phyloP scores from a whole-genome alignment of 2,888 invertebrate genomes.

The Petrolisthes cinctipes region DNA sequence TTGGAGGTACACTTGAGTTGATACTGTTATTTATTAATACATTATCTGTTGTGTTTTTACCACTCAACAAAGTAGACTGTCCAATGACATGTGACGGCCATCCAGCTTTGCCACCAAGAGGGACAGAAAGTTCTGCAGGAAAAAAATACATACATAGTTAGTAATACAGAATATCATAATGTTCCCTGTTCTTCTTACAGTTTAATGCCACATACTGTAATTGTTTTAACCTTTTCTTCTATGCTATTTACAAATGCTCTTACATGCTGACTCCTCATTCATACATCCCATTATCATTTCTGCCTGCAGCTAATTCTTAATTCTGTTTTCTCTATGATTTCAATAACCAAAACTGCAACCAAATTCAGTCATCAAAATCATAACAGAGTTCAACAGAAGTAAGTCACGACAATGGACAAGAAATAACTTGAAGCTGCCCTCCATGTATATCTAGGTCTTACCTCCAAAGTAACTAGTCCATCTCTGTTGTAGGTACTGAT shows the following conservation, averaged over 20 bases:
- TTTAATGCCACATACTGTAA: no score
- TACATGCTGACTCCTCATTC: no score
- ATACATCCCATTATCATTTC: no score
- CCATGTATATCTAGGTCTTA: not conserved
- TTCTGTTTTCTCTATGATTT: no score
- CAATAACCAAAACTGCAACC: not conserved
- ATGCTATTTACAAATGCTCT: no score
- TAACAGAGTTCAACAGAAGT: not conserved
- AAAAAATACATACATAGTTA: not conserved
- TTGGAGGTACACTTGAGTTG: not conserved
- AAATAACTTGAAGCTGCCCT: no score
- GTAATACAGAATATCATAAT: no score
- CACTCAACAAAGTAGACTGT: constrained; percentile 36
- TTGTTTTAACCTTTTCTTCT: no score
- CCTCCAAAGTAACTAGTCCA: constrained; percentile 60
- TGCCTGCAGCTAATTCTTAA: no score
- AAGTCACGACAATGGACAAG: not conserved
- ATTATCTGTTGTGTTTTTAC: constrained; percentile 27
- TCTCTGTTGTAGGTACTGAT: constrained; percentile 51
- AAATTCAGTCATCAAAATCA: not conserved
- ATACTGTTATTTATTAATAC: not conserved
- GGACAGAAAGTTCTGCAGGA: constrained; percentile 43
- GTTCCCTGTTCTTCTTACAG: no score
- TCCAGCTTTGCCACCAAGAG: constrained; percentile 44
- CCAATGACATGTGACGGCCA: constrained; percentile 54